phyloP scores from a whole-genome alignment of 2,888 invertebrate genomes.

The Drosophila cracens region DNA sequence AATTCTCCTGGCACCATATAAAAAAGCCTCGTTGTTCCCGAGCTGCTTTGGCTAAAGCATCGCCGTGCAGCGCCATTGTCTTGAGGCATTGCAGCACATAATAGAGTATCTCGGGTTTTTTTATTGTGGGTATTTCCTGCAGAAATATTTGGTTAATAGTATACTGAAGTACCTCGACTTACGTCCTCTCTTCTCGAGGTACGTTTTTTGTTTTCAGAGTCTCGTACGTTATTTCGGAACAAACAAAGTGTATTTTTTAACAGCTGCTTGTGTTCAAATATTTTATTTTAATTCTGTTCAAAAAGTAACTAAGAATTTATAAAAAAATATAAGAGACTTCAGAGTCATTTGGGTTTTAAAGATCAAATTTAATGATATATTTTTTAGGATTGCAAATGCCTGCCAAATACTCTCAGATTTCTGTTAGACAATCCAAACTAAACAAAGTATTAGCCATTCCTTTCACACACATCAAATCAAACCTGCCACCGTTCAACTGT shows the following conservation, averaged over 20 bases:
- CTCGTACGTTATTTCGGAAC: too few relatives aligned
- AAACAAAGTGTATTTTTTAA: not conserved
- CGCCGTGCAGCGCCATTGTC: slow-evolving; percentile 95
- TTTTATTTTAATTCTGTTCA: not conserved
- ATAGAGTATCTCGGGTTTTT: slow-evolving; percentile 96
- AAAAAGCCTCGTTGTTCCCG: slow-evolving; percentile 96
- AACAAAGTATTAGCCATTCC: not conserved
- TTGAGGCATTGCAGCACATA: slow-evolving; percentile 96
- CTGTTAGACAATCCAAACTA: not conserved
- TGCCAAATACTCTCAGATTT: not conserved
- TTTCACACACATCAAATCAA: not conserved
- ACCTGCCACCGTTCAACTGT: not conserved
- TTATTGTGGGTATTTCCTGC: slow-evolving; percentile 91
- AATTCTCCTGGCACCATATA: slow-evolving; percentile 98
- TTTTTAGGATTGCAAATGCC: not conserved
- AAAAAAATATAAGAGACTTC: not conserved
- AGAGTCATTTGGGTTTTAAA: not conserved
- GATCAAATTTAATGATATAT: not conserved
- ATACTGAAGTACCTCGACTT: not conserved
- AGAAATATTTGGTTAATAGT: slow-evolving; percentile 8
- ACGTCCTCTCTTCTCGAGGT: too few relatives aligned
- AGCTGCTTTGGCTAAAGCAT: slow-evolving; percentile 94
- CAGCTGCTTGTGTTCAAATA: not conserved
- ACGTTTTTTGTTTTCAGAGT: not conserved
- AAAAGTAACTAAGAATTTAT: not conserved